Percentiles rank a stretch among this genome's conserved stretches.
Conservation (phyloP, 2,888 invertebrate genomes). For the Mythimna loreyi region DNA sequence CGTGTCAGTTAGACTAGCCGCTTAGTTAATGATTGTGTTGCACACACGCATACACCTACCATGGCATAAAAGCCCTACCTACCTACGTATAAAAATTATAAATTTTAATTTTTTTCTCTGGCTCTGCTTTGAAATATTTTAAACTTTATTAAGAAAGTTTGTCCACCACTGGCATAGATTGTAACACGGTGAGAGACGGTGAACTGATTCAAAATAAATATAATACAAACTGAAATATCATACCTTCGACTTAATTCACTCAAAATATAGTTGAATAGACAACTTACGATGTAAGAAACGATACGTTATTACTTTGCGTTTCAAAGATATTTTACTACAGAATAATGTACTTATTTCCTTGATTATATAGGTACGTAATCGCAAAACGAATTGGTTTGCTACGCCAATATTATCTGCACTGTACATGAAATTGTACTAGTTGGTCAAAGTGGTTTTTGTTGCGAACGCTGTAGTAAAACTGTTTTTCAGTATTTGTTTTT, state of each 20-base stretch:
- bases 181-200: too few species aligned
- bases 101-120: too few species aligned
- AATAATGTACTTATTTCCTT: slow-evolving; percentile 2
- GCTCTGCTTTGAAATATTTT: too few species aligned
- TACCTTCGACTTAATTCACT: not conserved
- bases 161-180: too few species aligned
- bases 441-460: not conserved
- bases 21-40: too few species aligned
- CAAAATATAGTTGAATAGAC: not conserved
- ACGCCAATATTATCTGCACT: slow-evolving; percentile 14
- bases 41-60: too few species aligned
- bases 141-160: too few species aligned
- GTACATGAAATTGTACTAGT: not conserved
- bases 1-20: too few species aligned
- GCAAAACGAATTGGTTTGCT: slow-evolving; percentile 15
- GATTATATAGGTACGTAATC: slow-evolving; percentile 12
- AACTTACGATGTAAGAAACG: not conserved
- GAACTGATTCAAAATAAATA: not conserved
- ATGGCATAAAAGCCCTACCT: too few species aligned
- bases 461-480: not conserved
- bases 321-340: slow-evolving; percentile 8
- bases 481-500: too few species aligned
- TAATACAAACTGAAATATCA: not conserved
- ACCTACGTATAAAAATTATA: too few species aligned
- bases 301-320: not conserved